Percentiles rank a stretch among this genome's conserved stretches.
phyloP scores from a whole-genome alignment of 2,888 invertebrate genomes.

The Meiosimyza platycephala region DNA sequence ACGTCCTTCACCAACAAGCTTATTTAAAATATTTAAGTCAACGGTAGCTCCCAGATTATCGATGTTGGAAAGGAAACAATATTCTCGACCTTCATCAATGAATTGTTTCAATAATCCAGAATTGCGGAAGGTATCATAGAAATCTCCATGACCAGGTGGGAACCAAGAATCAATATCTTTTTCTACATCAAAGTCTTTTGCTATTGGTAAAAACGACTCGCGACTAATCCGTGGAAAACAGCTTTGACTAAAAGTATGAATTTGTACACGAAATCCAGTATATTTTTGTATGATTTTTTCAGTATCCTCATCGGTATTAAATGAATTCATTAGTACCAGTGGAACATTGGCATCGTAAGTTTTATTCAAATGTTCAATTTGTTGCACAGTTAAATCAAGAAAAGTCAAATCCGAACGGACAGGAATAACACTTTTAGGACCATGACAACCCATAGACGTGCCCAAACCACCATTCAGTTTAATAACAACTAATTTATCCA shows the following conservation, averaged over 20 bases:
- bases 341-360: conserved; percentile 96
- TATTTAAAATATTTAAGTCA: conserved; percentile 90
- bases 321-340: conserved; percentile 98
- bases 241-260: conserved; percentile 97
- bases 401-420: conserved; percentile 95
- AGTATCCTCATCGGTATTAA: conserved; percentile 99
- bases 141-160: conserved; percentile 99
- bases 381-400: conserved; percentile 94
- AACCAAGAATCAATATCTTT: conserved; percentile 93
- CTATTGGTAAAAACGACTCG: conserved; percentile 92
- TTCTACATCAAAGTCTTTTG: conserved; percentile 78
- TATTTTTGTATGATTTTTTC: conserved; percentile 96
- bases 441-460: conserved; percentile 97
- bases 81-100: conserved; percentile 87
- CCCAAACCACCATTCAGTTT: conserved; percentile 97
- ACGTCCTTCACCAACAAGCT: conserved; percentile 71
- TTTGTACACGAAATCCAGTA: conserved; percentile 89
- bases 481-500: conserved; percentile 91
- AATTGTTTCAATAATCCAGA: conserved; percentile 92
- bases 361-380: conserved; percentile 95
- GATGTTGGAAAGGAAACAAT: conserved; percentile 98
- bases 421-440: conserved; percentile 95
- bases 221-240: conserved; percentile 95
- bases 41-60: conserved; percentile 99
- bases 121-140: conserved; percentile 95